phyloP scores from a whole-genome alignment of 1,140 invertebrate species.

The Aricia agestis region DNA sequence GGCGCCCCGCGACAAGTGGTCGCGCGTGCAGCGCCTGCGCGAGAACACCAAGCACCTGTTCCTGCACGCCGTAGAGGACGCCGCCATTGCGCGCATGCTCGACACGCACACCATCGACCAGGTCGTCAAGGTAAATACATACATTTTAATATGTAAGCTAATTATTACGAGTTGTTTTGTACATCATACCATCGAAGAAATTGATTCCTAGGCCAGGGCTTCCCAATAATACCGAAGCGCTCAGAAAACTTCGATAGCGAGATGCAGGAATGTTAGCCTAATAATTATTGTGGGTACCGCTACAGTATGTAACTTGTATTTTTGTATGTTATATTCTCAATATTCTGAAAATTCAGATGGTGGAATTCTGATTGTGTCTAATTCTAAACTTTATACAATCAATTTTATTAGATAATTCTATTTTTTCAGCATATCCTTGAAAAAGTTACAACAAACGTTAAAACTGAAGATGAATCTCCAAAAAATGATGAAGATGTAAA shows the following conservation, averaged over 20 bases:
- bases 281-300: too few species aligned
- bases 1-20: constrained; percentile 51
- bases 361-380: neutral
- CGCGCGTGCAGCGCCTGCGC: constrained; percentile 58
- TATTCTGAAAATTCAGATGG: too few species aligned
- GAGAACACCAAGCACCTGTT: constrained; percentile 67
- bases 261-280: too few species aligned
- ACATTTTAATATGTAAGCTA: too few species aligned
- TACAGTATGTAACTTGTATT: too few species aligned
- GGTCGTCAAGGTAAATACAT: constrained; percentile 36
- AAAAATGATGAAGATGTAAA: neutral
- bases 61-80: constrained; percentile 60
- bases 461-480: neutral
- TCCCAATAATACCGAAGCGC: too few species aligned
- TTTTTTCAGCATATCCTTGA: neutral
- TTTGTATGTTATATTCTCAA: too few species aligned
- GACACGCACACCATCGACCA: constrained; percentile 67
- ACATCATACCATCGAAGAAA: too few species aligned
- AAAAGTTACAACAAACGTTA: neutral
- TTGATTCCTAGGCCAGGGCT: too few species aligned
- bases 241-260: too few species aligned
- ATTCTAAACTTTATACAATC: too few species aligned
- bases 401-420: neutral
- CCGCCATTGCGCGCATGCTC: constrained; percentile 55
- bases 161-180: too few species aligned